A percentile compares a stretch with the other conserved stretches of the same genome.
phyloP scores from a whole-genome alignment of 2,888 invertebrate genomes.

The Netelia melanura region DNA sequence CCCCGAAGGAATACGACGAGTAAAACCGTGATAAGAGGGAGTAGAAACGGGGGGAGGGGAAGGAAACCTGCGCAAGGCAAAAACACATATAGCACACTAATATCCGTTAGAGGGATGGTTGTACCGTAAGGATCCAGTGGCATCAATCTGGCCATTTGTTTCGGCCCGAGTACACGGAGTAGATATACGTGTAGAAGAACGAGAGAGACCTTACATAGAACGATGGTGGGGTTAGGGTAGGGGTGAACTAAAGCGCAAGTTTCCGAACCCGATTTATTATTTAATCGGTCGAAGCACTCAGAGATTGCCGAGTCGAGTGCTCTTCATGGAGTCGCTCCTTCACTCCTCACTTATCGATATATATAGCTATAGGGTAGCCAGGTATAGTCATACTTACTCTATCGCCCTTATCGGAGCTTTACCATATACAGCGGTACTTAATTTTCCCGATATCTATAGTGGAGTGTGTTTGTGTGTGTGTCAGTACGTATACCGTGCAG shows the following conservation, averaged over 20 bases:
- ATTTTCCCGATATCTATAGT: background rate
- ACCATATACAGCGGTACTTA: slow-evolving; percentile 24
- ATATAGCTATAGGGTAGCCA: background rate
- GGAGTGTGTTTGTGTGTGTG: background rate
- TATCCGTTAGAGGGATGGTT: slow-evolving; percentile 5
- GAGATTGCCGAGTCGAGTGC: slow-evolving; percentile 59
- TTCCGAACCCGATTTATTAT: slow-evolving; percentile 82
- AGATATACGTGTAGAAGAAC: slow-evolving; percentile 29
- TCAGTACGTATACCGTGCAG: slow-evolving; percentile 6
- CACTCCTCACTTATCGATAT: background rate
- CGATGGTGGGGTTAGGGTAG: slow-evolving; percentile 68
- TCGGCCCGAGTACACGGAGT: slow-evolving; percentile 33
- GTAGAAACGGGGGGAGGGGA: background rate
- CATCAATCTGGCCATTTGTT: slow-evolving; percentile 77
- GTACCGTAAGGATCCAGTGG: slow-evolving; percentile 63
- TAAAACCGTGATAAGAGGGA: background rate
- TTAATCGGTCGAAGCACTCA: slow-evolving; percentile 74
- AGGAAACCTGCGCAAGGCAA: slow-evolving; percentile 31
- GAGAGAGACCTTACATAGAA: slow-evolving; percentile 74
- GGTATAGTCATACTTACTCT: slow-evolving; percentile 4
- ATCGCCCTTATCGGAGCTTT: slow-evolving; percentile 30
- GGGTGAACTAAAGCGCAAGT: slow-evolving; percentile 79
- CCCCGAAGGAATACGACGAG: slow-evolving; percentile 77
- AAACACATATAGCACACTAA: slow-evolving; percentile 1
- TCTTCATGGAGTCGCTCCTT: slow-evolving; percentile 22